Evolutionary conservation across 2,113 vertebrate species (phyloP).

Genomic region (Heterochromis multidens): DNA sequence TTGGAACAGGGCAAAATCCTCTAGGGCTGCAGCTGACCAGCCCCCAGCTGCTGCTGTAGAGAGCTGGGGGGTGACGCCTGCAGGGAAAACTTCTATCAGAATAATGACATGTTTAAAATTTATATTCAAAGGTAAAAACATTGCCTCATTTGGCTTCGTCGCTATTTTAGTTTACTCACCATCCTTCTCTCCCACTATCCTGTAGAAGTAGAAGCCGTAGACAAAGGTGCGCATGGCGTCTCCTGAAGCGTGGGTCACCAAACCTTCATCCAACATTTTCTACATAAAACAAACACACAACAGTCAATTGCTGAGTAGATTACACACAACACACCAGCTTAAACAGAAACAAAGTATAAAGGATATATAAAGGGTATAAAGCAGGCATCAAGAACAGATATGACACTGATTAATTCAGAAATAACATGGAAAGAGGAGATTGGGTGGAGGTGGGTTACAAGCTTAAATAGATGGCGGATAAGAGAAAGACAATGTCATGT

Average conservation of each 20-base stretch:
- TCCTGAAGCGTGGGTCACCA: slow-evolving; percentile 91
- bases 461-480: not conserved
- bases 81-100: not conserved
- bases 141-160: not conserved
- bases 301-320: not conserved
- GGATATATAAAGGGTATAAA: too few species aligned
- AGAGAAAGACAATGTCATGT: too few species aligned
- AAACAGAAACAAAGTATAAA: too few species aligned
- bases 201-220: slow-evolving; percentile 98
- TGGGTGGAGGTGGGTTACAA: not conserved
- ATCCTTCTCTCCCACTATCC: slow-evolving; percentile 87
- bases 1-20: slow-evolving; percentile 94
- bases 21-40: slow-evolving; percentile 84
- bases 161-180: slow-evolving; percentile 57
- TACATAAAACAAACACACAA: slow-evolving; percentile 55
- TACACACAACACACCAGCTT: not conserved
- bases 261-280: slow-evolving; percentile 97
- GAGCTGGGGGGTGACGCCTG: slow-evolving; percentile 35
- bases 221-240: slow-evolving; percentile 93
- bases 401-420: not conserved
- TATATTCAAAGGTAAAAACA: rapidly evolving
- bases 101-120: not conserved
- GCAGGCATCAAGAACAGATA: too few species aligned
- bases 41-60: slow-evolving; percentile 52
- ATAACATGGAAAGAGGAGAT: not conserved